Percentiles rank a stretch among this genome's conserved stretches.
phyloP scores from a whole-genome alignment of 2,113 vertebrate genomes.

The Thunnus maccoyii region DNA sequence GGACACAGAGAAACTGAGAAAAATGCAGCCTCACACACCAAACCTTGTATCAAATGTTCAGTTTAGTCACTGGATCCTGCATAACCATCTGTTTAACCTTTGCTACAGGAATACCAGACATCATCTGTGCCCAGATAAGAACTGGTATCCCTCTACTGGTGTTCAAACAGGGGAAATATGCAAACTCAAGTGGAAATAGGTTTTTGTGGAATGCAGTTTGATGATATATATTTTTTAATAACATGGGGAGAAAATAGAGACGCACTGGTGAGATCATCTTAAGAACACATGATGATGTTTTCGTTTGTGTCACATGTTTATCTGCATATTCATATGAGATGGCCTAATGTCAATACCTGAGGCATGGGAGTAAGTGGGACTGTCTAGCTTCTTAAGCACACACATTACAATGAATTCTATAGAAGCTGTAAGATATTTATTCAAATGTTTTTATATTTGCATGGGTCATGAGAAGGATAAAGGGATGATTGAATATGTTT shows the following conservation, averaged over 20 bases:
- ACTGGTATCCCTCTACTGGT: not conserved
- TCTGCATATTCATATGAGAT: conserved; percentile 9
- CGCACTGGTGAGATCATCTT: not conserved
- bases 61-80: not conserved
- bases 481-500: not conserved
- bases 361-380: not conserved
- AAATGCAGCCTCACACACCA: conserved; percentile 20
- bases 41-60: conserved; percentile 37
- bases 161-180: not conserved
- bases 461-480: not conserved
- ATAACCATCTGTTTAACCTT: conserved; percentile 52
- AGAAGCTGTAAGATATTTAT: not conserved
- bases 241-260: not conserved
- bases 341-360: conserved; percentile 27
- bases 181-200: not conserved
- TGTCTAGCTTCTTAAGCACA: not conserved
- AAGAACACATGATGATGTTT: not conserved
- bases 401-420: not conserved
- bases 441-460: conserved; percentile 11
- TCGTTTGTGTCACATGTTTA: not conserved
- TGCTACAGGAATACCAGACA: conserved; percentile 19
- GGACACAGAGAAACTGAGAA: conserved; percentile 49
- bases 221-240: not conserved
- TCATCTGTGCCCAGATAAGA: conserved; percentile 8
- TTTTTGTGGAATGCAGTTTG: not conserved